Conservation (phyloP, 2,797 vertebrate genomes). For the Poecilia picta region DNA sequence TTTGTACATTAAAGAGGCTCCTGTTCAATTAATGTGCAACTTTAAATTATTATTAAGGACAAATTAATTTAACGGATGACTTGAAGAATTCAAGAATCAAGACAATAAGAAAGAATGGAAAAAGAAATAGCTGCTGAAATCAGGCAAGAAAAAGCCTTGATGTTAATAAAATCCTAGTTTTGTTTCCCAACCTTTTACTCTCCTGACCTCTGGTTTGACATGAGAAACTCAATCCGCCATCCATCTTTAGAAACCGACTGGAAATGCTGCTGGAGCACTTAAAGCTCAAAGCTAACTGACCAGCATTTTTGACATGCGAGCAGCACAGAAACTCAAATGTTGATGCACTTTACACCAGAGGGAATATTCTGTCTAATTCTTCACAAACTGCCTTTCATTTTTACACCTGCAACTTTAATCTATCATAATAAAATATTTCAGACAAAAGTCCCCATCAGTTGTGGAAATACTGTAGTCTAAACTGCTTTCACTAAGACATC, state of each 20-base stretch:
- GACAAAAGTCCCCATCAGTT: background rate
- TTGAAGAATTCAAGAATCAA: background rate
- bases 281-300: background rate
- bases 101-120: background rate
- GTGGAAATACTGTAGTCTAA: background rate
- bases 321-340: constrained; percentile 24
- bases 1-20: constrained; percentile 11
- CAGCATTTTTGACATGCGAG: constrained; percentile 3
- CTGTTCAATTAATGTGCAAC: constrained; percentile 58
- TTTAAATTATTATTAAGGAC: constrained; percentile 1
- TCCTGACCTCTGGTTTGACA: background rate
- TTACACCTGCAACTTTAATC: background rate
- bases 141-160: background rate
- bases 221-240: background rate
- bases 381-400: constrained; percentile 4
- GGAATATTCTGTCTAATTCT: background rate
- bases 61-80: constrained; percentile 2
- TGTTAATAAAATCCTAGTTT: background rate
- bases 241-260: background rate
- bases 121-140: background rate
- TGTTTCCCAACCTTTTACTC: background rate
- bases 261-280: background rate
- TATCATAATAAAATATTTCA: background rate
- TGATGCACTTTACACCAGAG: constrained; percentile 15
- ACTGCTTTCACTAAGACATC: constrained; percentile 20